Evolutionary conservation across 2,113 vertebrate species (phyloP), one percentile per base, ranked within the genome.

Genomic region (Amphiprion percula): DNA sequence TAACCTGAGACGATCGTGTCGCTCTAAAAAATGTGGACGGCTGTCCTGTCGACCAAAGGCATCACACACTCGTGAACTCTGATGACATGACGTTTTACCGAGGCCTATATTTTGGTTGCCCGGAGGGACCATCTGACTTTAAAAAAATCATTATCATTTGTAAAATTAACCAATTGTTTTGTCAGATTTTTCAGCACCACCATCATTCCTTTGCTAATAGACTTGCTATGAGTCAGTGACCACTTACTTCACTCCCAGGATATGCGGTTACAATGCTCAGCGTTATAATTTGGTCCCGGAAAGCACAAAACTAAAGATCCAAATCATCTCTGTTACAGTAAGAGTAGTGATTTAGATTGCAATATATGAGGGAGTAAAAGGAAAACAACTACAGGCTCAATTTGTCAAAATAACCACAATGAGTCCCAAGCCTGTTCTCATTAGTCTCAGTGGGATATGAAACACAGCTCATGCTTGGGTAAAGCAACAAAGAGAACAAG

Each of bases 131-230:
- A 41, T 77, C 87, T 81, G 87, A 84, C 87, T 86, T 46, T 6
- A 71, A 85, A 90, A 91, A 93, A 94, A 93, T 91, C 93, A 92
- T 96, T 94, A 94, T 94, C 94, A 95, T 96, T 96, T 96, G 88
- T 95, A 95, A 95, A 94, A 93, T 95, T 93, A 95, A 95, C 91
- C 90, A 94, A 94, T 95, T 92, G 94, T 94, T 94, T 94, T 94
- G 95, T 94, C 93, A 93, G 92, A 74, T 91, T 94, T 94, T 93
- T 93, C 92, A 93, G 89, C 92, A 66, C 79, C 47, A 60, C 86
- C 92, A 94, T 95, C 88, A 92, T 89, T 95, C 84, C 91, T 92
- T 84, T 37, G 89, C 92, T 95, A 95, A 95, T 91, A 93, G 94
- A 94, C 90, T 82, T 8, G 74, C 77, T 65, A 30, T 60, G 87